Percentiles rank a stretch among this genome's conserved stretches.
These are phyloP conservation scores for Dipodomys merriami DNA, from an alignment of 2,113 vertebrate genomes.

Conservation along the genomic window DNA sequence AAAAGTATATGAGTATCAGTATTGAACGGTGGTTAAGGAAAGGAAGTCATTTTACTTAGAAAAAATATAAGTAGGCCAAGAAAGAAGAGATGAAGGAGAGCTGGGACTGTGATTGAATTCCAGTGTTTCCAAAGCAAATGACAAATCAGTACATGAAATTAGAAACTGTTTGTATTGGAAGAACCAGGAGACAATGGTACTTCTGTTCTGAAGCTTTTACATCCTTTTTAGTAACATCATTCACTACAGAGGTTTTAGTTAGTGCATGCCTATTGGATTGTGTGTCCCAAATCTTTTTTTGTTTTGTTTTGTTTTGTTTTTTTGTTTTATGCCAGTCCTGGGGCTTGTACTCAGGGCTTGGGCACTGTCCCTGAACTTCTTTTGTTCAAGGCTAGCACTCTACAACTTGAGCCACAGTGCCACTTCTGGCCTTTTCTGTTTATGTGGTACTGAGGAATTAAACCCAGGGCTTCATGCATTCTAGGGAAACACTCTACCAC, in stretches of 20 bases:
- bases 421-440: too few relatives aligned
- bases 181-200: not conserved
- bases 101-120: not conserved
- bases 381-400: too few relatives aligned
- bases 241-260: not conserved
- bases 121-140: not conserved
- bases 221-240: not conserved
- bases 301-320: not conserved
- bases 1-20: not conserved
- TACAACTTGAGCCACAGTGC: too few relatives aligned
- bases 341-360: too few relatives aligned
- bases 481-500: too few relatives aligned
- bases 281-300: constrained; percentile 19
- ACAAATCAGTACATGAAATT: not conserved
- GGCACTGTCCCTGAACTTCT: too few relatives aligned
- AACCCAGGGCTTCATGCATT: too few relatives aligned
- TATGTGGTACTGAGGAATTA: too few relatives aligned
- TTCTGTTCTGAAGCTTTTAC: not conserved
- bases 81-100: not conserved
- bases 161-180: not conserved
- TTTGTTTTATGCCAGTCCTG: not conserved
- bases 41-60: constrained; percentile 21
- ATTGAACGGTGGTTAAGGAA: not conserved
- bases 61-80: not conserved
- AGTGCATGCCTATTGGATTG: not conserved